A percentile compares a stretch with the other conserved stretches of the same genome.
Conservation (phyloP, 92 coral and sea anemone genomes). For the Diadumene lineata region DNA sequence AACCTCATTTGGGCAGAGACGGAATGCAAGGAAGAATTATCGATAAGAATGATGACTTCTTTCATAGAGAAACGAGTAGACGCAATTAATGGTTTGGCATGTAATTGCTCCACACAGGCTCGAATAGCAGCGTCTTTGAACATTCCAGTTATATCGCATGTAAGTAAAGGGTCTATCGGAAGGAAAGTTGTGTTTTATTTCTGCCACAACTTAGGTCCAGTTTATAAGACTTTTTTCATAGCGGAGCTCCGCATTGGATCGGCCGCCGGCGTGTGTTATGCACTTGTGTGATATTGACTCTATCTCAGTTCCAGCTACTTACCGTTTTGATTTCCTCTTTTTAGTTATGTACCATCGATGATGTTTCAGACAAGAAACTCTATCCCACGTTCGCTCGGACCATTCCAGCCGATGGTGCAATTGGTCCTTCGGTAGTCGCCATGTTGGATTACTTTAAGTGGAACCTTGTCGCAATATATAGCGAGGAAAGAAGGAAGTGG, state of each 20-base stretch:
- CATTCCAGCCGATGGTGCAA: constrained; percentile 72
- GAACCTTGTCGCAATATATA: constrained; percentile 71
- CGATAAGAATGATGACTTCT: constrained; percentile 55
- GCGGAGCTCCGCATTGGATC: too few relatives aligned
- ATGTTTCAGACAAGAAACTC: constrained; percentile 71
- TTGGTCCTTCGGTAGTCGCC: constrained; percentile 82
- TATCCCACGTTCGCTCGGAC: constrained; percentile 97
- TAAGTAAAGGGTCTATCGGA: too few relatives aligned
- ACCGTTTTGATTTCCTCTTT: neutral
- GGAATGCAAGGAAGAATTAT: constrained; percentile 59
- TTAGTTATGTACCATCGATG: constrained; percentile 78
- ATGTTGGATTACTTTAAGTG: constrained; percentile 67
- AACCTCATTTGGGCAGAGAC: constrained; percentile 86
- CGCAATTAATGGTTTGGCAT: constrained; percentile 89
- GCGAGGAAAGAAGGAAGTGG: constrained; percentile 68
- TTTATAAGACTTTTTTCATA: too few relatives aligned
- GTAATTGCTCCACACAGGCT: constrained; percentile 74
- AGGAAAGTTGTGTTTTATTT: too few relatives aligned
- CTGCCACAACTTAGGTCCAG: too few relatives aligned
- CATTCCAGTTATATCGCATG: constrained; percentile 81
- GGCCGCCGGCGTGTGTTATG: neutral
- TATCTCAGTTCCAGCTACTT: neutral
- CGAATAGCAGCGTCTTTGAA: constrained; percentile 83
- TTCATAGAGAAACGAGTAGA: constrained; percentile 73
- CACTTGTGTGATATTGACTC: neutral